A percentile compares a stretch with the other conserved stretches of the same genome.
phyloP scores from a whole-genome alignment of 2,888 invertebrate genomes.

The Microctonus brassicae region DNA sequence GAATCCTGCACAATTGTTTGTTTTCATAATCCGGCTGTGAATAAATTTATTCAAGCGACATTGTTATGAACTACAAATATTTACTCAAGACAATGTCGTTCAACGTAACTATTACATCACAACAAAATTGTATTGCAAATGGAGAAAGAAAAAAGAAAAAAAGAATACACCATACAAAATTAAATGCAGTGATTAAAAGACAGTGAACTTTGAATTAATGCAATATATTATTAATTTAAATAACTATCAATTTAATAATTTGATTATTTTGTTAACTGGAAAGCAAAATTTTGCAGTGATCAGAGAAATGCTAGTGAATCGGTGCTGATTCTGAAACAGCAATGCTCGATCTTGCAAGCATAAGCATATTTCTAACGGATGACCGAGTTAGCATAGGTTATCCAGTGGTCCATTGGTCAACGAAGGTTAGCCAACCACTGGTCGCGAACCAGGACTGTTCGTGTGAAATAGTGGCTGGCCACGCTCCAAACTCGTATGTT shows the following conservation, averaged over 20 bases:
- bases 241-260: neutral
- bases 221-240: neutral
- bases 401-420: slow-evolving; percentile 65
- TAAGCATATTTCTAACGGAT: slow-evolving; percentile 64
- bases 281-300: slow-evolving; percentile 2
- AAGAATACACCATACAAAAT: no score
- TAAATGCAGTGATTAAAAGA: no score
- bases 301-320: slow-evolving; percentile 8
- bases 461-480: slow-evolving; percentile 67
- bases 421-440: slow-evolving; percentile 57
- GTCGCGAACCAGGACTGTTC: slow-evolving; percentile 53
- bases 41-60: neutral
- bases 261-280: neutral
- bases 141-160: neutral
- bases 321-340: slow-evolving; percentile 23
- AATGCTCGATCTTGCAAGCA: slow-evolving; percentile 46
- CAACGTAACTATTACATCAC: neutral
- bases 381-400: slow-evolving; percentile 62
- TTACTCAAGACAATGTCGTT: neutral
- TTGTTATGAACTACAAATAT: neutral
- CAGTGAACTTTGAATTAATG: no score
- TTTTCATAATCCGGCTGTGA: neutral
- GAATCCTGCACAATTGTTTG: neutral
- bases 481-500: slow-evolving; percentile 65
- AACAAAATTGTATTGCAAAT: neutral